Percentiles rank a stretch among this genome's conserved stretches.
Evolutionary conservation across 2,888 invertebrate species (phyloP).

Genomic region (Synergus itoensis): DNA sequence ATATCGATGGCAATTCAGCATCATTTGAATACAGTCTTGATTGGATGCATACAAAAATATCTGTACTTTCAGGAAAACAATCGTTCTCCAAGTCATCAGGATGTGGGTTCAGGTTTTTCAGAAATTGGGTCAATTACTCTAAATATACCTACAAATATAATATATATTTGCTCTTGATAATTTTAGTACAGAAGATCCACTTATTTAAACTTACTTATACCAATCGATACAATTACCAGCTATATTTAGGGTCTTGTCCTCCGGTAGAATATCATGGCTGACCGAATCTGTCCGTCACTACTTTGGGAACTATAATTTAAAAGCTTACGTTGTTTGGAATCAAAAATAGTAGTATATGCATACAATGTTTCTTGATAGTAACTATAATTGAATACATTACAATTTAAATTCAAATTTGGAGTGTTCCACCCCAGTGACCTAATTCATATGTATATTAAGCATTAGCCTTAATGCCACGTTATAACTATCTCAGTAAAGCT

Average conservation of each 20-base stretch:
- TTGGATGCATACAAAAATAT: background rate
- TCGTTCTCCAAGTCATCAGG: too few species aligned
- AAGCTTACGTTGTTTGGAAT: background rate
- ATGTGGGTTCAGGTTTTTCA: background rate
- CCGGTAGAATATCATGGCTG: constrained; percentile 11
- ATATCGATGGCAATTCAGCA: constrained; percentile 10
- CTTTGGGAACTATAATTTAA: background rate
- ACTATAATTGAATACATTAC: background rate
- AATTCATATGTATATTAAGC: background rate
- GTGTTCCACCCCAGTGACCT: constrained; percentile 11
- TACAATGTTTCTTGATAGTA: background rate
- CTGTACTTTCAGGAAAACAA: too few species aligned
- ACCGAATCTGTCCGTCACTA: constrained; percentile 5
- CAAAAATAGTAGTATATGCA: too few species aligned
- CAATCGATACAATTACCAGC: background rate
- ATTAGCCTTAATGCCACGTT: background rate
- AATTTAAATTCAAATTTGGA: background rate
- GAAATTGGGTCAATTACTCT: too few species aligned
- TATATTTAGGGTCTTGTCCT: background rate
- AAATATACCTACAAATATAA: too few species aligned
- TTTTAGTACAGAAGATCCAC: background rate
- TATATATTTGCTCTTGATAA: too few species aligned
- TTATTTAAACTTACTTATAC: background rate
- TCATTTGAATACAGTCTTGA: background rate
- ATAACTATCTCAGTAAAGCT: too few species aligned